Conservation (phyloP, 2,888 invertebrate species). For the Corythucha ciliata region DNA sequence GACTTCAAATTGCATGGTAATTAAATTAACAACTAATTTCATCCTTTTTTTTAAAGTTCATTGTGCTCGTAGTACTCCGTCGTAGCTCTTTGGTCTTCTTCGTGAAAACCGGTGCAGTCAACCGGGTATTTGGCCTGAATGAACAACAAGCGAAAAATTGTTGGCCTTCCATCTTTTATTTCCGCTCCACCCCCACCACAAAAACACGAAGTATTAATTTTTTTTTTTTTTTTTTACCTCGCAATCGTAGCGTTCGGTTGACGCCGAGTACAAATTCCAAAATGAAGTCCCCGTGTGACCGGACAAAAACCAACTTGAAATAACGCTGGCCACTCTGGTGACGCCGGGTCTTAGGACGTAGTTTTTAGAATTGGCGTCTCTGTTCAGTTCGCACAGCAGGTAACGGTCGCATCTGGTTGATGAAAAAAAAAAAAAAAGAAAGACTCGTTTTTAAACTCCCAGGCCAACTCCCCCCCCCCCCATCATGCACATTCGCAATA, state of each 20-base stretch:
- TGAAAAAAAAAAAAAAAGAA: slow-evolving; percentile 5
- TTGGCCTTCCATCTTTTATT: not conserved
- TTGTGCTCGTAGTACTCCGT: slow-evolving; percentile 70
- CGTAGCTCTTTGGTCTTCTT: slow-evolving; percentile 70
- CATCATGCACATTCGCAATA: not conserved
- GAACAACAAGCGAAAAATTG: slow-evolving; percentile 33
- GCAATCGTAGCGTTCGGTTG: slow-evolving; percentile 59
- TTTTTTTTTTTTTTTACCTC: slow-evolving; percentile 49
- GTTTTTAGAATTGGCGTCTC: slow-evolving; percentile 40
- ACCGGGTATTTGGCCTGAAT: slow-evolving; percentile 57
- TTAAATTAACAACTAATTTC: slow-evolving; percentile 1
- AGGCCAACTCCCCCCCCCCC: not conserved
- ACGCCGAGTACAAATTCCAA: slow-evolving; percentile 67
- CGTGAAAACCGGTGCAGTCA: slow-evolving; percentile 68
- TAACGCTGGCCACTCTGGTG: slow-evolving; percentile 60
- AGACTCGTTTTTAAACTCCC: not conserved
- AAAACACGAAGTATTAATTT: not conserved
- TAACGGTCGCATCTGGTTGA: slow-evolving; percentile 32
- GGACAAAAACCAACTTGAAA: slow-evolving; percentile 67
- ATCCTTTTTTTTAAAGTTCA: slow-evolving; percentile 55
- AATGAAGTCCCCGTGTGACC: slow-evolving; percentile 63
- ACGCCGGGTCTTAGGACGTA: slow-evolving; percentile 58
- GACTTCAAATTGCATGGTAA: not conserved
- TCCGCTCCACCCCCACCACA: not conserved
- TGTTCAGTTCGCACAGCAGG: slow-evolving; percentile 57